Evolutionary conservation across 2,113 vertebrate genomes (phyloP).

Genomic region (Ciconia stormi): DNA sequence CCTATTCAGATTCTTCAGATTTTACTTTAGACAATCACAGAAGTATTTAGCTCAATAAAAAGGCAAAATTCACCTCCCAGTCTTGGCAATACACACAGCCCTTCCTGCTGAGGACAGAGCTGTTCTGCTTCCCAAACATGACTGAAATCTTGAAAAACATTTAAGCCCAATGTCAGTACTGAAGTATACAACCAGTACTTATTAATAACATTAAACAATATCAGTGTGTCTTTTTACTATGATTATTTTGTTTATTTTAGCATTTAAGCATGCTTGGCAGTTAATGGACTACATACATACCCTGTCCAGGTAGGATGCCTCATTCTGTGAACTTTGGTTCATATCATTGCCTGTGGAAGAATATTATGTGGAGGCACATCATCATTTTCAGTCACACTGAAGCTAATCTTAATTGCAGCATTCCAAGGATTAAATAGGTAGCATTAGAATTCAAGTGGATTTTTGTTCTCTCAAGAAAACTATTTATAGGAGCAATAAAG

Average conservation of each 20-base stretch:
- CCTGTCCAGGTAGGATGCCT: slow-evolving; percentile 33
- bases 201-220: neutral
- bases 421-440: slow-evolving; percentile 17
- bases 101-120: neutral
- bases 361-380: slow-evolving; percentile 16
- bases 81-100: neutral
- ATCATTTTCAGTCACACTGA: slow-evolving; percentile 1
- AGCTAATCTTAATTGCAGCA: slow-evolving; percentile 5
- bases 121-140: neutral
- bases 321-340: slow-evolving; percentile 13
- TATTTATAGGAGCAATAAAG: slow-evolving; percentile 24
- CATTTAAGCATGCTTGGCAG: neutral
- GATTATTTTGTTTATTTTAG: neutral
- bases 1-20: neutral
- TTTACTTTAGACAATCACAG: neutral
- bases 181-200: neutral
- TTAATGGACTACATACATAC: slow-evolving; percentile 44
- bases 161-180: neutral
- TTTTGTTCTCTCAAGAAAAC: slow-evolving; percentile 9
- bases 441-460: neutral
- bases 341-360: slow-evolving; percentile 53
- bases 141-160: neutral
- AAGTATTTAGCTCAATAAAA: neutral
- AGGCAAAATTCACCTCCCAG: neutral
- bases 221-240: neutral